phyloP scores from a whole-genome alignment of 2,797 vertebrate species.

The Benthosema pterotum region DNA sequence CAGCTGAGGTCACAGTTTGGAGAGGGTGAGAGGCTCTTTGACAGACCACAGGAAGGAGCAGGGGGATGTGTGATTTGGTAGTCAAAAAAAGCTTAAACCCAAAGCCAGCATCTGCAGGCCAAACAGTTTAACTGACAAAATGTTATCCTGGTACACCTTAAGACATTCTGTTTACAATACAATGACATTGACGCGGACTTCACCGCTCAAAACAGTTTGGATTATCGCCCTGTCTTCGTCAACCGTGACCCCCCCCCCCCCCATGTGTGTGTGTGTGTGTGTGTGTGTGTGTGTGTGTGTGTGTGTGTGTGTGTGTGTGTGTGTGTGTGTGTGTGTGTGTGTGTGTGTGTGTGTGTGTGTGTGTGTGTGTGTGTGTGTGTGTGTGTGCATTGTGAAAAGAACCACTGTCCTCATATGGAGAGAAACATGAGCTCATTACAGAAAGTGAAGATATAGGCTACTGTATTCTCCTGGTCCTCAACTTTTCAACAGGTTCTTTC shows the following conservation, averaged over 20 bases:
- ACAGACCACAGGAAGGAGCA: too few species aligned
- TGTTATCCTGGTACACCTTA: neutral
- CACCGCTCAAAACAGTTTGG: slow-evolving; percentile 43
- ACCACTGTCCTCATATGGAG: neutral
- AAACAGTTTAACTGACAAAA: too few species aligned
- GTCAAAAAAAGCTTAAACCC: too few species aligned
- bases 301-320: neutral
- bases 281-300: slow-evolving; percentile 7
- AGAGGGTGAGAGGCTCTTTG: too few species aligned
- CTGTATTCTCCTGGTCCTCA: neutral
- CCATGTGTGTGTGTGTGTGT: slow-evolving; percentile 22
- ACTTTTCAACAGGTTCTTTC: neutral
- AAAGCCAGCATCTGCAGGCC: too few species aligned
- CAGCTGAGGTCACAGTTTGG: too few species aligned
- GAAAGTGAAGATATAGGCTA: too few species aligned
- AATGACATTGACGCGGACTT: slow-evolving; percentile 27
- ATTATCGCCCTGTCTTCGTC: slow-evolving; percentile 44
- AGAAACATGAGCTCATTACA: neutral
- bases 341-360: neutral
- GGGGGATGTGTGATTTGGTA: too few species aligned
- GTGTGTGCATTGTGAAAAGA: neutral
- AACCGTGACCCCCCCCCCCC: neutral
- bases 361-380: slow-evolving; percentile 5
- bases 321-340: slow-evolving; percentile 6
- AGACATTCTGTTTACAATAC: slow-evolving; percentile 57